A percentile compares a stretch with the other conserved stretches of the same genome.
These are phyloP conservation scores for Thecophora atra DNA, from an alignment of 2,888 invertebrate genomes.

Conservation along the genomic window DNA sequence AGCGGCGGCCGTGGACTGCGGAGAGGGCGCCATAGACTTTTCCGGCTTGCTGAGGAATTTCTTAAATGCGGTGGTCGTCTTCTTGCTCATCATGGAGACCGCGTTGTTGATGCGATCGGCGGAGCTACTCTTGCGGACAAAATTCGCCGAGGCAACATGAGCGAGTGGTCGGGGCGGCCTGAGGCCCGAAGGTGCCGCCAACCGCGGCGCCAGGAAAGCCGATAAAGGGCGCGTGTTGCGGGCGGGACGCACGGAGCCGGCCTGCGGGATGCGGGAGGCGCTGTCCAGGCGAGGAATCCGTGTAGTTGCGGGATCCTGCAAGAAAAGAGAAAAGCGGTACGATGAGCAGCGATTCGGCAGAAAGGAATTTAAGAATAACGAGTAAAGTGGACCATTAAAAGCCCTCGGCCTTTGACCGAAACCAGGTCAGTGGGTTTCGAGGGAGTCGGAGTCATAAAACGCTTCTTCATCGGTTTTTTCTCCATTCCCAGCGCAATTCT, in stretches of 20 bases:
- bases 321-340: conserved; percentile 29
- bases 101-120: conserved; percentile 60
- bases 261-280: conserved; percentile 60
- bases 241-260: conserved; percentile 52
- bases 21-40: conserved; percentile 5
- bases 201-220: conserved; percentile 24
- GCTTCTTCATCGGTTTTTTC: too few species aligned
- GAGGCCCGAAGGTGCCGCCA: conserved; percentile 50
- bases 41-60: conserved; percentile 57
- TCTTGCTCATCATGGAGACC: conserved; percentile 55
- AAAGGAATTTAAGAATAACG: too few species aligned
- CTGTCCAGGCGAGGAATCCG: conserved; percentile 63
- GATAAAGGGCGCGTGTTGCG: conserved; percentile 37
- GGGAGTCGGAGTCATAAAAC: background rate
- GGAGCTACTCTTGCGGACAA: conserved; percentile 57
- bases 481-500: too few species aligned
- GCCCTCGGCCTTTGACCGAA: background rate
- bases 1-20: background rate
- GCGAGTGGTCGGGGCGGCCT: conserved; percentile 46
- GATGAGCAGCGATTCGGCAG: too few species aligned
- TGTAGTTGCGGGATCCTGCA: conserved; percentile 61
- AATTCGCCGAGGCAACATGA: conserved; percentile 44
- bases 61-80: conserved; percentile 57
- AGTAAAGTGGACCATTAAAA: too few species aligned
- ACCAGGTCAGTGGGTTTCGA: conserved; percentile 17